These are phyloP conservation scores for Drosophila funebris DNA, from an alignment of 1,140 invertebrate genomes.

Conservation along the genomic window DNA sequence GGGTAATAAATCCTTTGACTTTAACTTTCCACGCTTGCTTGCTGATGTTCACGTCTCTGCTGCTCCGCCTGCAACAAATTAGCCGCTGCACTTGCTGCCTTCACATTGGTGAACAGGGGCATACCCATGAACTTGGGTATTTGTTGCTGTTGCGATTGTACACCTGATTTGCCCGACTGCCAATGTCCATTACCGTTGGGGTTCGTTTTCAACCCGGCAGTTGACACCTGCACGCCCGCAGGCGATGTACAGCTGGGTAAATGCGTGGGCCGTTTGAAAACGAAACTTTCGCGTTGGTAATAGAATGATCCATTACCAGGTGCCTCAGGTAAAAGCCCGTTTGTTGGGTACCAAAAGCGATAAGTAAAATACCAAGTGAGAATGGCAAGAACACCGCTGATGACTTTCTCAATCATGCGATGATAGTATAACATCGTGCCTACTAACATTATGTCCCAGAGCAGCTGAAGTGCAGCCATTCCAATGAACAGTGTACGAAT, in stretches of 20 bases:
- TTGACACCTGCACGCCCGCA: constrained; percentile 2
- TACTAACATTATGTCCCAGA: constrained; percentile 97
- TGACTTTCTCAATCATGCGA: constrained; percentile 96
- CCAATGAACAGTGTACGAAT: constrained; percentile 91
- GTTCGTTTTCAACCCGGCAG: constrained; percentile 24
- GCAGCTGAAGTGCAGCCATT: constrained; percentile 91
- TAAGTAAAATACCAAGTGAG: constrained; percentile 97
- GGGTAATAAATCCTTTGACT: background rate
- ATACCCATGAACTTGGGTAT: constrained; percentile 91
- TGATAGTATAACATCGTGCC: constrained; percentile 97
- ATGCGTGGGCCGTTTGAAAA: constrained; percentile 67
- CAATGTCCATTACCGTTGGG: constrained; percentile 38
- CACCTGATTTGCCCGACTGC: background rate
- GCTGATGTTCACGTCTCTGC: constrained; percentile 33
- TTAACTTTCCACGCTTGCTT: constrained; percentile 48
- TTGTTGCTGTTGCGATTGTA: constrained; percentile 40
- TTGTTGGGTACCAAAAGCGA: constrained; percentile 89
- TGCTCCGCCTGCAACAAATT: constrained; percentile 46
- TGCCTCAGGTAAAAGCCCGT: constrained; percentile 86
- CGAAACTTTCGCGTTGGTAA: constrained; percentile 85
- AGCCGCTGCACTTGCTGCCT: constrained; percentile 51
- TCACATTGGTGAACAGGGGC: constrained; percentile 86
- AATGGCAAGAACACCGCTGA: constrained; percentile 93
- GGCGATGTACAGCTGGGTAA: constrained; percentile 32
- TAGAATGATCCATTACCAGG: constrained; percentile 92